Evolutionary conservation across 2,113 vertebrate genomes (phyloP).

Genomic region (Melanerpes formicivorus): DNA sequence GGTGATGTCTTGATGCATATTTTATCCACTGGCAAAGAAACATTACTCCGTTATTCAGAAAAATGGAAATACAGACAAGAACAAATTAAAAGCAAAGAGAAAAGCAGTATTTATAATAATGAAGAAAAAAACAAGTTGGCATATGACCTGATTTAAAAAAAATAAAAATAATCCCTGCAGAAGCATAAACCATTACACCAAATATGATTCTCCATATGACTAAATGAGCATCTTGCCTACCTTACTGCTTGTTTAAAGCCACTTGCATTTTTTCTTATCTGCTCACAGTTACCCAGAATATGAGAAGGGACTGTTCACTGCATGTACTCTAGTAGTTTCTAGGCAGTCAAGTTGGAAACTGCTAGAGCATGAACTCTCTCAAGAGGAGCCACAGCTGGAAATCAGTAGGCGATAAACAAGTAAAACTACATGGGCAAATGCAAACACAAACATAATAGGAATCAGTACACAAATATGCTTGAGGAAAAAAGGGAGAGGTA

Average conservation of each 20-base stretch:
- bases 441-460: background rate
- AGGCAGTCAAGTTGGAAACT: background rate
- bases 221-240: background rate
- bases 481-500: background rate
- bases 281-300: background rate
- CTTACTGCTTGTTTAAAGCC: background rate
- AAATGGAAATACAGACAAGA: slow-evolving; percentile 7
- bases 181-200: background rate
- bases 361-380: background rate
- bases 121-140: background rate
- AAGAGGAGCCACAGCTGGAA: background rate
- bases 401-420: background rate
- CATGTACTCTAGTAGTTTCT: background rate
- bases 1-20: slow-evolving; percentile 29
- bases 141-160: background rate
- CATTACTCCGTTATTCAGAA: slow-evolving; percentile 42
- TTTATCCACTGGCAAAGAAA: slow-evolving; percentile 43
- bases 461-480: background rate
- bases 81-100: slow-evolving; percentile 36
- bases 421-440: background rate
- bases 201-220: background rate
- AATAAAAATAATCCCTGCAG: background rate
- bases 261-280: background rate
- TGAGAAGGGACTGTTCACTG: background rate
- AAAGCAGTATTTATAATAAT: slow-evolving; percentile 33